Percentiles rank a stretch among this genome's conserved stretches.
Conservation (phyloP, 1,140 invertebrate genomes). For the Psilanteris sp. region DNA sequence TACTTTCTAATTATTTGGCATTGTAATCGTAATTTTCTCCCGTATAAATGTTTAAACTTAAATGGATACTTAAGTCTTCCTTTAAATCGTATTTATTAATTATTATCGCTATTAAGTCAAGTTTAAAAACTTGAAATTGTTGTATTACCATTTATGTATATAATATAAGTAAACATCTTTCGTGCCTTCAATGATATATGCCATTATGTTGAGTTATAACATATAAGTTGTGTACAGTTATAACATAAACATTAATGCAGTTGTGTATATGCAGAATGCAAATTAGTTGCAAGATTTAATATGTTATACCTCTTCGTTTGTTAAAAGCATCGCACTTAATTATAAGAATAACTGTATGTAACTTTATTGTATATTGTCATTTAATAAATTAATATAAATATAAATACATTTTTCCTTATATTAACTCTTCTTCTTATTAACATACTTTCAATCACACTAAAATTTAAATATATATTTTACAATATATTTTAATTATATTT, state of each 20-base stretch:
- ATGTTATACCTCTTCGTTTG: constrained; percentile 44
- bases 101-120: too few species aligned
- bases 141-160: constrained; percentile 22
- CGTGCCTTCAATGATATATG: constrained; percentile 55
- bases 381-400: constrained; percentile 57
- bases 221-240: constrained; percentile 61
- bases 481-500: too few species aligned
- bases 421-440: too few species aligned
- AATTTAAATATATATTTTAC: too few species aligned
- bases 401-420: too few species aligned
- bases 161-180: constrained; percentile 36
- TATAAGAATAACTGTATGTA: constrained; percentile 46
- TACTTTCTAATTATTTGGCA: too few species aligned
- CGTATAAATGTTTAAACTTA: too few species aligned
- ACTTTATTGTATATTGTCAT: constrained; percentile 51
- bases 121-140: too few species aligned
- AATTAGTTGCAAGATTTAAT: constrained; percentile 39
- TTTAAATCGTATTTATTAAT: too few species aligned
- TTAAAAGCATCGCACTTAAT: constrained; percentile 45
- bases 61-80: too few species aligned
- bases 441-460: too few species aligned
- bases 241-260: constrained; percentile 28
- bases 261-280: constrained; percentile 53
- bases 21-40: too few species aligned
- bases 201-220: constrained; percentile 54